These are phyloP conservation scores for Andrena fulva DNA, from an alignment of 2,888 invertebrate species.

Conservation along the genomic window DNA sequence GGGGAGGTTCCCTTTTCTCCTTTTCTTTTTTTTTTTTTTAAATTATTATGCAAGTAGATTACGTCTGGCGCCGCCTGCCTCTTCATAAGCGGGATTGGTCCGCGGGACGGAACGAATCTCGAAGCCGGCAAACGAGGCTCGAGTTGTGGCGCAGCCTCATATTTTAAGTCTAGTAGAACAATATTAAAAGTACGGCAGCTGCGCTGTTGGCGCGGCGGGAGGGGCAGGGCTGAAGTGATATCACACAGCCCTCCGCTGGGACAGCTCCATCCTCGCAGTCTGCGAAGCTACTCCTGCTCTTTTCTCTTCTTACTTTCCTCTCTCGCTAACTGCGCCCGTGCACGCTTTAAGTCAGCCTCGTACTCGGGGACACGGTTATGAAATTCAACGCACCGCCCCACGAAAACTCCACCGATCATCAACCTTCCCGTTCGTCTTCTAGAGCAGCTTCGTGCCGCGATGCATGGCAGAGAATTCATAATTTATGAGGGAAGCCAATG, in stretches of 20 bases:
- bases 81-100: constrained; percentile 68
- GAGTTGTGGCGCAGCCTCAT: constrained; percentile 77
- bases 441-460: constrained; percentile 40
- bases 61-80: constrained; percentile 47
- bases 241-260: constrained; percentile 70
- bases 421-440: constrained; percentile 37
- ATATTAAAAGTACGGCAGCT: constrained; percentile 80
- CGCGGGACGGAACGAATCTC: constrained; percentile 62
- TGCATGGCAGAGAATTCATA: constrained; percentile 36
- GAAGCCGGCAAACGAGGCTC: constrained; percentile 62
- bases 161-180: constrained; percentile 79
- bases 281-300: constrained; percentile 60
- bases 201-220: constrained; percentile 63
- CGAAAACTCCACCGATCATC: constrained; percentile 59
- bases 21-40: constrained; percentile 39
- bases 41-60: constrained; percentile 72
- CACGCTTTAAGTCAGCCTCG: constrained; percentile 57
- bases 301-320: constrained; percentile 46
- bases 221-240: constrained; percentile 67
- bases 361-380: constrained; percentile 58
- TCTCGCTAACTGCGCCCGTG: constrained; percentile 35
- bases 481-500: constrained; percentile 40
- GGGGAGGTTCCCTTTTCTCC: neutral
- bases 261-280: constrained; percentile 74
- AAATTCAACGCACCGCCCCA: constrained; percentile 56